phyloP scores from a whole-genome alignment of 2,888 invertebrate species.

The Coenonympha glycerion region DNA sequence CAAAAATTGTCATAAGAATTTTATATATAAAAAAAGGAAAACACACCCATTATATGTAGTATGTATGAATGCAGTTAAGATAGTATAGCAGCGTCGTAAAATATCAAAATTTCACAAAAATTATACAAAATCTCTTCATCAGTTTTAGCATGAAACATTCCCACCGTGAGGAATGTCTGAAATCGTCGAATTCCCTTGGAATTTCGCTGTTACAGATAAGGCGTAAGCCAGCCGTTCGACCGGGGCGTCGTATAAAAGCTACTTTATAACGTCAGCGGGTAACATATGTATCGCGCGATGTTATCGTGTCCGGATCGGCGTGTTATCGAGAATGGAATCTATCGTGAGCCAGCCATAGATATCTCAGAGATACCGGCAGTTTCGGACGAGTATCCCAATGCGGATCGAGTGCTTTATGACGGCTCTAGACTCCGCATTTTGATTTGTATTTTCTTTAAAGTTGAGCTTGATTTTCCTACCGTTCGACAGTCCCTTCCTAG shows the following conservation, averaged over 20 bases:
- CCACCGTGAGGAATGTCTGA: conserved; percentile 7
- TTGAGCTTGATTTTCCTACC: too few relatives aligned
- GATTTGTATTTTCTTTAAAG: not conserved
- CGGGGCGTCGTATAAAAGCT: conserved; percentile 41
- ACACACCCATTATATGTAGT: too few relatives aligned
- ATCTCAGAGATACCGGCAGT: conserved; percentile 19
- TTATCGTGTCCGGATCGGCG: conserved; percentile 53
- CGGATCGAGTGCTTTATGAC: not conserved
- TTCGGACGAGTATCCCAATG: conserved; percentile 15
- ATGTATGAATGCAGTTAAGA: too few relatives aligned
- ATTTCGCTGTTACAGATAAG: conserved; percentile 15
- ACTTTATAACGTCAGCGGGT: conserved; percentile 53
- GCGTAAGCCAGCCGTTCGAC: conserved; percentile 21
- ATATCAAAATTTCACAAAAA: too few relatives aligned
- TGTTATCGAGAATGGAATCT: conserved; percentile 58
- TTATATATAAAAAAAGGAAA: too few relatives aligned
- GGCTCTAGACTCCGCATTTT: not conserved
- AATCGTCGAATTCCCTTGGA: conserved; percentile 14
- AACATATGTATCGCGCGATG: conserved; percentile 58
- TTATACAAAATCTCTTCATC: too few relatives aligned
- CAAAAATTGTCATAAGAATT: too few relatives aligned
- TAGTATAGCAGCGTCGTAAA: too few relatives aligned
- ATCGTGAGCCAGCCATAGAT: conserved; percentile 22
- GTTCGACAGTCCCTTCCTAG: too few relatives aligned
- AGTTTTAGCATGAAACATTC: too few relatives aligned